Conservation (phyloP, 2,888 invertebrate species). For the Fissipunctia ypsillon region DNA sequence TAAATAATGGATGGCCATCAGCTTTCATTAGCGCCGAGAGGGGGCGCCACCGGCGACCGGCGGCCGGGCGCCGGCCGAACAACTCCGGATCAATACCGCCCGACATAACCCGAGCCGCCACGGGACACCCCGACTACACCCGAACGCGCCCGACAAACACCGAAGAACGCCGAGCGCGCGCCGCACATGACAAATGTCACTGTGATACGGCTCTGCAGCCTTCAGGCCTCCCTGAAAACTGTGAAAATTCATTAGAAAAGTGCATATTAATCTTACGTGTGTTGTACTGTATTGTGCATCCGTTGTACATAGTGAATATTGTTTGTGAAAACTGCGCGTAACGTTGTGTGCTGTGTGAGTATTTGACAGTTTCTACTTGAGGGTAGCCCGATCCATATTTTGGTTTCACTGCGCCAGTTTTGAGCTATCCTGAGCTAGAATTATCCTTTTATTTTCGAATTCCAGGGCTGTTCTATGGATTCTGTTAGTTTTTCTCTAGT, state of each 20-base stretch:
- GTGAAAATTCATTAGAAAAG: constrained; percentile 77
- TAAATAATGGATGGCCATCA: constrained; percentile 89
- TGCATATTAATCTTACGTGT: constrained; percentile 70
- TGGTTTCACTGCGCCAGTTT: constrained; percentile 51
- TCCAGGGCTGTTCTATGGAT: neutral
- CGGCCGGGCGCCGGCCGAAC: constrained; percentile 83
- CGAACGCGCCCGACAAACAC: constrained; percentile 73
- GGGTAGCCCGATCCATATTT: constrained; percentile 67
- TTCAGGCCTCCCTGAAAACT: constrained; percentile 86
- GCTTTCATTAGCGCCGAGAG: constrained; percentile 85
- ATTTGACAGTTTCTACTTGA: constrained; percentile 71
- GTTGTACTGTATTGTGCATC: constrained; percentile 75
- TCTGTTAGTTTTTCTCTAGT: neutral
- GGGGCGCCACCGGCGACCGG: constrained; percentile 88
- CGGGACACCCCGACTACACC: constrained; percentile 69
- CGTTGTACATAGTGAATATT: constrained; percentile 70
- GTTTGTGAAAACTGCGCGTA: constrained; percentile 67
- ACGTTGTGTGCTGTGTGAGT: constrained; percentile 81
- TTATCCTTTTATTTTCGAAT: neutral
- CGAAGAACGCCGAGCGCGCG: constrained; percentile 74
- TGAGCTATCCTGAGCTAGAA: constrained; percentile 31
- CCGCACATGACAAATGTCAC: constrained; percentile 88
- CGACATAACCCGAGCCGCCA: constrained; percentile 59
- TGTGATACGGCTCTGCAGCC: constrained; percentile 84
- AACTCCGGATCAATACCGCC: constrained; percentile 81